phyloP scores from a whole-genome alignment of 2,888 invertebrate genomes.

The Mythimna impura region DNA sequence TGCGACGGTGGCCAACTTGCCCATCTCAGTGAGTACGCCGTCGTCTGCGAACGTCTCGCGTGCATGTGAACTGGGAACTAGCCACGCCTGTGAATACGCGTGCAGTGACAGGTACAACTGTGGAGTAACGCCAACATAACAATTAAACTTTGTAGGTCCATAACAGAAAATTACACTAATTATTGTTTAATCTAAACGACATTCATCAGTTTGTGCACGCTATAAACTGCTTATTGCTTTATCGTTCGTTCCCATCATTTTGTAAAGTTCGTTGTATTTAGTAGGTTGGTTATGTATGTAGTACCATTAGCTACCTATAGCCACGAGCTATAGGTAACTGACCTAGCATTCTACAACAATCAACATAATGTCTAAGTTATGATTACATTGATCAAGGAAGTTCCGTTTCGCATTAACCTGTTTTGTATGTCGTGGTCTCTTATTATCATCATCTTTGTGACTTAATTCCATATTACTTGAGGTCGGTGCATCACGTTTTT shows the following conservation, averaged over 20 bases:
- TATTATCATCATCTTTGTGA: neutral
- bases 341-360: neutral
- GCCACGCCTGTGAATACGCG: conserved; percentile 92
- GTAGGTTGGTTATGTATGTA: neutral
- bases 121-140: conserved; percentile 42
- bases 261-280: conserved; percentile 1
- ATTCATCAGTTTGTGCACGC: conserved; percentile 20
- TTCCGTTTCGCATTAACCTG: neutral
- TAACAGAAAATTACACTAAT: conserved; percentile 24
- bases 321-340: neutral
- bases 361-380: neutral
- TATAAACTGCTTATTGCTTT: conserved; percentile 2
- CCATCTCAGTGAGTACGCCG: conserved; percentile 90
- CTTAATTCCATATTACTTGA: no score
- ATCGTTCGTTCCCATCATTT: conserved; percentile 12
- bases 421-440: neutral
- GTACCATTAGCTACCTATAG: neutral
- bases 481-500: no score
- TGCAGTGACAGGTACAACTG: conserved; percentile 91
- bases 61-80: conserved; percentile 91
- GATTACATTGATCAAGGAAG: neutral
- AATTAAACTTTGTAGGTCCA: conserved; percentile 26
- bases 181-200: conserved; percentile 36
- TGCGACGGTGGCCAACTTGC: conserved; percentile 91
- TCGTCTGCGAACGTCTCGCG: conserved; percentile 88